Conservation (phyloP, 2,797 vertebrate species). For the Oophaga sylvatica region DNA sequence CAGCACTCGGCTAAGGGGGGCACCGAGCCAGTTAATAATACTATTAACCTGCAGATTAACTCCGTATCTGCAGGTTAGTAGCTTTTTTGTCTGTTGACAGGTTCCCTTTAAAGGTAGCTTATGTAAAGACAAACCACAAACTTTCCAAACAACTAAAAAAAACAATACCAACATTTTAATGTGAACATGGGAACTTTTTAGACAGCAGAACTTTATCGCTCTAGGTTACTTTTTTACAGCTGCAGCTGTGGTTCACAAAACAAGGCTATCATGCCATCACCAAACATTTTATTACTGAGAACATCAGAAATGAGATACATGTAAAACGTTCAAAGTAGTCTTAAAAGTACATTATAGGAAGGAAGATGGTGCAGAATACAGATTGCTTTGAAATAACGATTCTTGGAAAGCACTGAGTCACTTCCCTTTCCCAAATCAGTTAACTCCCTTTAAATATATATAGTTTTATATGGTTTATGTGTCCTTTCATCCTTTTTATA, state of each 20-base stretch:
- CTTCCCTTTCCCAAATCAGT: neutral
- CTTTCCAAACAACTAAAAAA: neutral
- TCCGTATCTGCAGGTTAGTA: no score
- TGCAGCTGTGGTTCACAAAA: slow-evolving; percentile 37
- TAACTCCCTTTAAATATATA: neutral
- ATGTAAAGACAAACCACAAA: neutral
- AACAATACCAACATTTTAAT: neutral
- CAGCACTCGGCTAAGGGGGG: no score
- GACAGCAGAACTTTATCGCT: slow-evolving; percentile 22
- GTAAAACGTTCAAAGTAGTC: slow-evolving; percentile 29
- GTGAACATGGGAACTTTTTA: slow-evolving; percentile 16
- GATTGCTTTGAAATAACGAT: slow-evolving; percentile 34
- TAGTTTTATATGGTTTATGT: neutral
- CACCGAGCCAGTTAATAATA: no score
- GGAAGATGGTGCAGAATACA: slow-evolving; percentile 30
- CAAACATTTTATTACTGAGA: slow-evolving; percentile 42
- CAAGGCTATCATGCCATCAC: slow-evolving; percentile 31
- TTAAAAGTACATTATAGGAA: slow-evolving; percentile 44
- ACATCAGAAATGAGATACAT: slow-evolving; percentile 47
- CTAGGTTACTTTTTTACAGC: slow-evolving; percentile 26
- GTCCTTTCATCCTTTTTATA: neutral
- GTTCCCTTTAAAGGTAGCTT: neutral
- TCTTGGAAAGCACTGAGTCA: slow-evolving; percentile 33
- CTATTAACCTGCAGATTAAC: no score
- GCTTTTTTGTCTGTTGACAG: no score